phyloP scores from a whole-genome alignment of 2,797 vertebrate genomes.

The Cossypha niveicapilla region DNA sequence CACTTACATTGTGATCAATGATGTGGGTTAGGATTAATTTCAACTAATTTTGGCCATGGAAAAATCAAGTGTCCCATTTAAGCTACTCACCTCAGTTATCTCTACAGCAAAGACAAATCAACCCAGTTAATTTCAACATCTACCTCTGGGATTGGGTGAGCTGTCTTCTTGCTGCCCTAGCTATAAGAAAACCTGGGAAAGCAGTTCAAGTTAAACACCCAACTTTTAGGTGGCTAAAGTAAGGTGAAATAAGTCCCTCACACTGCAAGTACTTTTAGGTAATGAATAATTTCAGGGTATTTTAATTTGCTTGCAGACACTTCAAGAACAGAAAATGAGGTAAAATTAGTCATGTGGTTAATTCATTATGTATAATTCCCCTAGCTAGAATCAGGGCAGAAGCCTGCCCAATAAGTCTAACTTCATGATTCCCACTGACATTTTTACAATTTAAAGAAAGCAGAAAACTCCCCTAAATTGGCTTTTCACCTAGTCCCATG shows the following conservation, averaged over 20 bases:
- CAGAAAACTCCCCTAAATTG: background rate
- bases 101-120: background rate
- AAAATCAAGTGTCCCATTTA: background rate
- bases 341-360: conserved; percentile 67
- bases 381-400: conserved; percentile 46
- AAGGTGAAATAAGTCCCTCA: conserved; percentile 3
- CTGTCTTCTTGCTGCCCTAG: background rate
- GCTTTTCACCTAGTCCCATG: conserved; percentile 19
- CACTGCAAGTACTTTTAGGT: background rate
- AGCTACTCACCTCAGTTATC: background rate
- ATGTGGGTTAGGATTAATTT: conserved; percentile 31
- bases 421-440: conserved; percentile 48
- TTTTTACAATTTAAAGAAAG: conserved; percentile 51
- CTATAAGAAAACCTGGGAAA: background rate
- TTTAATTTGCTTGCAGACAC: conserved; percentile 60
- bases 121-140: background rate
- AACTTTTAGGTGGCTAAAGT: background rate
- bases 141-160: background rate
- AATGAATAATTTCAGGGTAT: conserved; percentile 48
- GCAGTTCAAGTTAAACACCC: background rate
- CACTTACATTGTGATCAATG: background rate
- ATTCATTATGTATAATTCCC: conserved; percentile 63
- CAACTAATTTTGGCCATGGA: background rate
- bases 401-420: conserved; percentile 33
- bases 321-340: conserved; percentile 57